Conservation (phyloP, 1,140 invertebrate species). For the Procambarus clarkii region DNA sequence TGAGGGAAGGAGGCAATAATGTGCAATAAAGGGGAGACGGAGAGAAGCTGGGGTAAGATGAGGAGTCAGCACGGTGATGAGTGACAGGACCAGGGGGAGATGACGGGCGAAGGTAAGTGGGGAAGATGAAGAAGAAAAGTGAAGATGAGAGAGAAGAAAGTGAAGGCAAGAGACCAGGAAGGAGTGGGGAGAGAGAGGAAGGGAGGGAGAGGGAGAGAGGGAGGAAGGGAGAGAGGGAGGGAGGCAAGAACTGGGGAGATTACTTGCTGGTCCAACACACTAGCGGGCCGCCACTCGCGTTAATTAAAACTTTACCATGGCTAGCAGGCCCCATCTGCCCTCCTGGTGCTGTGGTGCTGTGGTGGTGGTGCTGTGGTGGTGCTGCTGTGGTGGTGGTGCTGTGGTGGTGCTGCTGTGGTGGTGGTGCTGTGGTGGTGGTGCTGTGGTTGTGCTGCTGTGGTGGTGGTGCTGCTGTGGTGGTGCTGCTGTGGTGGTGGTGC, state of each 20-base stretch:
- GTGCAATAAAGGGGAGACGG: neutral
- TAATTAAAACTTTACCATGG: constrained; percentile 4
- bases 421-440: neutral
- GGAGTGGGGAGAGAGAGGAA: neutral
- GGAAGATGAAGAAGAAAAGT: too few relatives aligned
- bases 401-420: neutral
- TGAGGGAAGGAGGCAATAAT: neutral
- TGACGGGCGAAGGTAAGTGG: neutral
- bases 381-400: neutral
- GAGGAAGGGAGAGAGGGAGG: neutral
- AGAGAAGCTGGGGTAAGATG: neutral
- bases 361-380: neutral
- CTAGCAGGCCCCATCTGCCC: neutral
- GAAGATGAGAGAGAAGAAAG: neutral
- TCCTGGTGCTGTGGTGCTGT: neutral
- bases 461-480: neutral
- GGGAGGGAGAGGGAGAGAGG: neutral
- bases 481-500: neutral
- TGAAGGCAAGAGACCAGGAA: neutral
- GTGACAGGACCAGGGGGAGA: too few relatives aligned
- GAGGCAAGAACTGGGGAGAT: neutral
- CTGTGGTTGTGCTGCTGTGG: neutral
- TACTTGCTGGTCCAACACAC: neutral
- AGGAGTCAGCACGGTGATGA: too few relatives aligned
- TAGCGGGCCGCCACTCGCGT: neutral